These are phyloP conservation scores for Sebastes diploproa DNA, from an alignment of 2,797 vertebrate genomes.

Conservation along the genomic window DNA sequence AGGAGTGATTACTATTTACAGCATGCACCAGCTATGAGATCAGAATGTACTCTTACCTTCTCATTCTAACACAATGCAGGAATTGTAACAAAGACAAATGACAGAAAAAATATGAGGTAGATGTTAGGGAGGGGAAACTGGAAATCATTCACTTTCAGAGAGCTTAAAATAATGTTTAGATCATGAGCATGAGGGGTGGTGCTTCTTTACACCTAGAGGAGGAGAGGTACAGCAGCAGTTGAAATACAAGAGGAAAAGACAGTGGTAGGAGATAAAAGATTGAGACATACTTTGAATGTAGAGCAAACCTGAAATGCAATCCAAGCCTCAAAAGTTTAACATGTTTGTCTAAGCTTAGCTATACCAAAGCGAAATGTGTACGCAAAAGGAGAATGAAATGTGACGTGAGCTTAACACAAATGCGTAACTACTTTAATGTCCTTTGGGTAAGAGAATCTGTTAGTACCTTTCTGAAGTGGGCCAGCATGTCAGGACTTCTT, in stretches of 20 bases:
- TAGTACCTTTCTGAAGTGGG: slow-evolving; percentile 98
- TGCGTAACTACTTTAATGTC: slow-evolving; percentile 15
- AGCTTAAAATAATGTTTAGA: slow-evolving; percentile 83
- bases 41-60: slow-evolving; percentile 98
- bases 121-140: slow-evolving; percentile 88
- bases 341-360: slow-evolving; percentile 47
- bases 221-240: slow-evolving; percentile 67
- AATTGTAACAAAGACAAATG: slow-evolving; percentile 97
- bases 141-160: slow-evolving; percentile 86
- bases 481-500: slow-evolving; percentile 98
- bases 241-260: slow-evolving; percentile 71
- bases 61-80: slow-evolving; percentile 99
- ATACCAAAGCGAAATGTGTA: slow-evolving; percentile 60
- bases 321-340: slow-evolving; percentile 43
- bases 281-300: slow-evolving; percentile 57
- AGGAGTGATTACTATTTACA: slow-evolving; percentile 80
- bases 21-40: slow-evolving; percentile 93
- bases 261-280: slow-evolving; percentile 61
- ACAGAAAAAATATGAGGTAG: slow-evolving; percentile 99
- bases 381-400: slow-evolving; percentile 75
- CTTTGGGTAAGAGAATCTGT: background rate
- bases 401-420: slow-evolving; percentile 67
- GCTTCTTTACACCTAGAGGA: slow-evolving; percentile 70
- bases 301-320: slow-evolving; percentile 47
- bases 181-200: slow-evolving; percentile 80